Conservation (phyloP, 1,140 invertebrate species). For the Nylanderia fulva region DNA sequence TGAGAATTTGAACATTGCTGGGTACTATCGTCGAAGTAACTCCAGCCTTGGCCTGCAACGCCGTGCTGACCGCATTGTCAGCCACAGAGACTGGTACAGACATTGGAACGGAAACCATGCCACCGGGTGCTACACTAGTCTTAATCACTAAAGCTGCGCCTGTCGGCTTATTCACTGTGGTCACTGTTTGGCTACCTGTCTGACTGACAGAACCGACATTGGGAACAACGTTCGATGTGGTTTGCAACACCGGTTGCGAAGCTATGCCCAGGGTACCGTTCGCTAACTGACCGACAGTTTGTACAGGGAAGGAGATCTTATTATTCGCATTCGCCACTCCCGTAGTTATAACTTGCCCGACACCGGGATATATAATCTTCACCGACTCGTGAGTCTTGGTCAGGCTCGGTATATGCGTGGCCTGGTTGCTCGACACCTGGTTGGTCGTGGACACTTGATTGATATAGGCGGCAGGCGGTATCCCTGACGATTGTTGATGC, state of each 20-base stretch:
- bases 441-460: constrained; percentile 82
- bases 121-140: constrained; percentile 87
- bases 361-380: constrained; percentile 85
- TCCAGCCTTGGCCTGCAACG: constrained; percentile 87
- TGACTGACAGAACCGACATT: constrained; percentile 78
- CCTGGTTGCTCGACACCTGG: constrained; percentile 80
- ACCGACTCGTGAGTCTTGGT: constrained; percentile 79
- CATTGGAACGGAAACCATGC: constrained; percentile 90
- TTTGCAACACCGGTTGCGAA: constrained; percentile 78
- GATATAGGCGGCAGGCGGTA: constrained; percentile 74
- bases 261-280: constrained; percentile 82
- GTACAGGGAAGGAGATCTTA: constrained; percentile 85
- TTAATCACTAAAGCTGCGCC: constrained; percentile 90
- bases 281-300: constrained; percentile 86
- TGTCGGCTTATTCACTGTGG: constrained; percentile 87
- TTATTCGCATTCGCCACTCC: constrained; percentile 81
- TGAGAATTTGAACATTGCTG: constrained; percentile 94
- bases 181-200: constrained; percentile 73
- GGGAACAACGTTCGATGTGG: constrained; percentile 77
- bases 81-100: constrained; percentile 87
- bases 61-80: constrained; percentile 82
- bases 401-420: constrained; percentile 68
- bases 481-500: constrained; percentile 71
- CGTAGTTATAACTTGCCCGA: constrained; percentile 82
- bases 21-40: constrained; percentile 88